phyloP scores from a whole-genome alignment of 2,888 invertebrate species.

The Metallyticus violacea region DNA sequence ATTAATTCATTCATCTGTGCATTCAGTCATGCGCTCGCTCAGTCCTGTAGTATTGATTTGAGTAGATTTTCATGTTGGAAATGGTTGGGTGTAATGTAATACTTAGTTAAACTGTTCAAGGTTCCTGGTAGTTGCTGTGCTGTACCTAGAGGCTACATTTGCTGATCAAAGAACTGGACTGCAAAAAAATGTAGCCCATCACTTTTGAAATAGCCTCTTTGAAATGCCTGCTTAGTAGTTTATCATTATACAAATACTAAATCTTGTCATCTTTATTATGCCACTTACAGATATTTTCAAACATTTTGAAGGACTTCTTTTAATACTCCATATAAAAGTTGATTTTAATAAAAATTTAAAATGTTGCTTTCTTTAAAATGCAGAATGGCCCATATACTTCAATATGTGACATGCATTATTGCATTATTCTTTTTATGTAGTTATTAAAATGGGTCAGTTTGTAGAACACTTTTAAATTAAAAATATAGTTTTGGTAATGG shows the following conservation, averaged over 20 bases:
- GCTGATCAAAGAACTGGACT: slow-evolving; percentile 16
- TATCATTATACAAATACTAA: neutral
- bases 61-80: neutral
- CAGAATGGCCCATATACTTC: neutral
- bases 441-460: neutral
- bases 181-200: slow-evolving; percentile 15
- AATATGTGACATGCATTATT: neutral
- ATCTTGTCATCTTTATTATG: neutral
- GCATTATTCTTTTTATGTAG: neutral
- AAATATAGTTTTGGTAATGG: neutral
- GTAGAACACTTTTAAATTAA: neutral
- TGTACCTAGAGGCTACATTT: slow-evolving; percentile 18
- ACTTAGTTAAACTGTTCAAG: slow-evolving; percentile 5
- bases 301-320: slow-evolving; percentile 23
- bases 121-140: slow-evolving; percentile 23
- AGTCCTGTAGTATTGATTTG: slow-evolving; percentile 5
- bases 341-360: neutral
- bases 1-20: neutral
- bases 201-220: neutral
- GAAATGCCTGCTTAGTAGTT: slow-evolving; percentile 26
- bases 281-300: slow-evolving; percentile 11
- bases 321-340: neutral
- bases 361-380: neutral
- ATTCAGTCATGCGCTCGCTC: neutral
- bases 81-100: slow-evolving; percentile 18